Evolutionary conservation across 2,888 invertebrate genomes (phyloP).

Genomic region (Oligia latruncula): DNA sequence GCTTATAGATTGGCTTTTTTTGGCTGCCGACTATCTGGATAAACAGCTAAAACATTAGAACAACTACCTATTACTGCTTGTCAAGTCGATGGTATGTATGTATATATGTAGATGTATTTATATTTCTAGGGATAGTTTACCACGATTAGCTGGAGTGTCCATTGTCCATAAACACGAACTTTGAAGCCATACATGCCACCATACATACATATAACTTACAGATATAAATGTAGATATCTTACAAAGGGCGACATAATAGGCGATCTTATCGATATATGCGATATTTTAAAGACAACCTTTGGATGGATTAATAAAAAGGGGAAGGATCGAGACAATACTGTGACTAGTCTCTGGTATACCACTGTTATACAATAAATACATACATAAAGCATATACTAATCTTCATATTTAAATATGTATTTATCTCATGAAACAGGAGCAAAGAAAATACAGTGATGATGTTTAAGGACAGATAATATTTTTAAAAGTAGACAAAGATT

Average conservation of each 20-base stretch:
- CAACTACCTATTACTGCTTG: background rate
- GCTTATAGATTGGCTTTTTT: slow-evolving; percentile 32
- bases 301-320: background rate
- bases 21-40: background rate
- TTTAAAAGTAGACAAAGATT: background rate
- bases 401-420: background rate
- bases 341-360: background rate
- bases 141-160: background rate
- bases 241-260: background rate
- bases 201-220: background rate
- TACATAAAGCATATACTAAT: background rate
- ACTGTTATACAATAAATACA: background rate
- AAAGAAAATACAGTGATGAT: background rate
- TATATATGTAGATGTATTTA: too few relatives aligned
- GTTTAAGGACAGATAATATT: background rate
- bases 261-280: background rate
- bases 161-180: background rate
- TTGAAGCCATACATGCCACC: too few relatives aligned
- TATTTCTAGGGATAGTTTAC: too few relatives aligned
- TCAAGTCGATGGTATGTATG: background rate
- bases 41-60: background rate
- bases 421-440: background rate
- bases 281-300: background rate
- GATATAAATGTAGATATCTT: background rate
- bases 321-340: background rate